Base-by-base conservation (phyloP, 2,113 vertebrate genomes). In the Choloepus hoffmanni region DNA sequence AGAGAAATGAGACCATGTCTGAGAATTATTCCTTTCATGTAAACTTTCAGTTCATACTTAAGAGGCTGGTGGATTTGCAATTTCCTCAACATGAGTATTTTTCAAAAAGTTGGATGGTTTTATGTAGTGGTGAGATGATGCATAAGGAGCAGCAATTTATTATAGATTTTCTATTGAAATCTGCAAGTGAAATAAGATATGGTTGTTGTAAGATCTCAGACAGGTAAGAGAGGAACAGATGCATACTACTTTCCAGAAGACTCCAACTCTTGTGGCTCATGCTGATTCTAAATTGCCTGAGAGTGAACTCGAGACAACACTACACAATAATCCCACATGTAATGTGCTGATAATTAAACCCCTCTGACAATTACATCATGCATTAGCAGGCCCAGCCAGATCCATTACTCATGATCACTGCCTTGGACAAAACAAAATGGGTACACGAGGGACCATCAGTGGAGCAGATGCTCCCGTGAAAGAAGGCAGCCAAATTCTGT, bases 331-430 rank as follows among this genome's bases (percentile, higher is more conserved):
- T 98, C 98, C 98, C 98, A 98, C 97, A 92, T 98, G 98, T 98
- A 98, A 98, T 98, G 98, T 98, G 98, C 98, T 98, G 98, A 98
- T 99, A 99, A 99, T 99, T 99, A 99, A 99, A 99, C 98, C 98
- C 98, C 99, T 99, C 98, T 99, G 99, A 99, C 98, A 99, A 99
- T 99, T 99, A 98, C 99, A 99, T 99, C 99, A 99, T 99, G 95
- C 98, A 98, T 99, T 99, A 99, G 99, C 98, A 98, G 98, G 97
- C 98, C 97, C 98, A 98, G 98, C 98, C 98, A 98, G 98, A 98
- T 99, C 98, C 98, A 99, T 99, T 99, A 99, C 99, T 99, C 98
- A 98, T 94, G 98, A 98, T 98, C 98, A 98, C 98, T 98, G 98
- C 95, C 98, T 98, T 94, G 98, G 98, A 99, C 98, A 98, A 99